Evolutionary conservation across 2,888 invertebrate species (phyloP), one percentile per base, ranked within the genome.

Genomic region (Stegophylla sp.): DNA sequence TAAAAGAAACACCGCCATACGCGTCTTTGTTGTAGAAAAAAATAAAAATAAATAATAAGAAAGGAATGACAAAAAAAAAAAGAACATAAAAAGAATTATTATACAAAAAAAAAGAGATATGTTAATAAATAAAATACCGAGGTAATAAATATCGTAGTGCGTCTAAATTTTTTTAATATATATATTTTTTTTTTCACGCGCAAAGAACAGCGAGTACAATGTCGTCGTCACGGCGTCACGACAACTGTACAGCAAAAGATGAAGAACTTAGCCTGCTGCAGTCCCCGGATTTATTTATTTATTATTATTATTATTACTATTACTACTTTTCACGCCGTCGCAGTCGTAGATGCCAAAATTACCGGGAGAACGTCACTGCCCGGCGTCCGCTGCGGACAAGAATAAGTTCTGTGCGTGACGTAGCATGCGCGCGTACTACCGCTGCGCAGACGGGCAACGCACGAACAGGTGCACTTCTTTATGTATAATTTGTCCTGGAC

Each of bases 361-460:
- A 69, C 77, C 77, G 77, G 77, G 77, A 56, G n/a, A 23, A n/a
- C 53, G 41, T 61, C n/a, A n/a, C n/a, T n/a, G n/a, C n/a, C n/a
- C n/a, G 59, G 61, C 13, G 43, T 56, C 34, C 4, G 56, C 77
- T 61, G 67, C 15, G 59, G 59, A 77, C 59, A 56, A 77, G 77
- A 77, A 77, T 77, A 77, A 77, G 67, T 77, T 69, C 43, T n/a
- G 67, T 66, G n/a, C n/a, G 66, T 76, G 63, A 34, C 75, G 64
- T 64, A 12, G 63, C 63, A 34, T 34, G 28, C 4, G 45, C 15
- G 43, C 7, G 34, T 73, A 73, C 17, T 74, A 61, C 73, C 73
- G 48, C 61, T 61, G 34, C 34, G 34, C n/a, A n/a, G n/a, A n/a
- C n/a, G n/a, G n/a, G n/a, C n/a, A n/a, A n/a, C n/a, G n/a, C n/a